Evolutionary conservation across 2,113 vertebrate species (phyloP).

Genomic region (Leptobrachium leishanense): DNA sequence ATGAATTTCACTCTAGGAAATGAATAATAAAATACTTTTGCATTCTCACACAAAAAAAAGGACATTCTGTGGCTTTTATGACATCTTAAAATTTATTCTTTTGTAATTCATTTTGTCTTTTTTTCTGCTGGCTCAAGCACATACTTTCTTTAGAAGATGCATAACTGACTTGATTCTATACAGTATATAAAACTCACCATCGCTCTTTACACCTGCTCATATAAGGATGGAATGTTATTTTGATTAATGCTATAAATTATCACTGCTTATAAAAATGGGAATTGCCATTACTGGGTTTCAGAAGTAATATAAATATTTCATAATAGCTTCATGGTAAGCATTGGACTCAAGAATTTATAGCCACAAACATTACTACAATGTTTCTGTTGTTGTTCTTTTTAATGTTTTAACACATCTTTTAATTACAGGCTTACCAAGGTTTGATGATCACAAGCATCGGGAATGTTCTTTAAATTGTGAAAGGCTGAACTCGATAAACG

Average conservation of each 20-base stretch:
- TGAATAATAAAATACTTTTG: conserved; percentile 27
- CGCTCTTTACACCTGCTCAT: conserved; percentile 22
- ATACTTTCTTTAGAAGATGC: not conserved
- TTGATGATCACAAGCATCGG: no score
- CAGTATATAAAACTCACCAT: conserved; percentile 2
- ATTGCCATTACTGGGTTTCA: conserved; percentile 52
- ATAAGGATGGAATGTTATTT: conserved; percentile 48
- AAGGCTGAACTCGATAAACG: no score
- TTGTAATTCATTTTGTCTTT: not conserved
- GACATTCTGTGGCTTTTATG: conserved; percentile 30
- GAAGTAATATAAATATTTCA: conserved; percentile 53
- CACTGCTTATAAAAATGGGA: conserved; percentile 21
- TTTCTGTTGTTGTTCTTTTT: conserved; percentile 49
- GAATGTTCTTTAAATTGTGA: no score
- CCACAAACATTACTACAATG: conserved; percentile 48
- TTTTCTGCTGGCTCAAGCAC: conserved; percentile 31
- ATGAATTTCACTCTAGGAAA: conserved; percentile 7
- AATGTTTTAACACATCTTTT: conserved; percentile 18
- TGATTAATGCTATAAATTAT: conserved; percentile 54
- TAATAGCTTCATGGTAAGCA: conserved; percentile 42
- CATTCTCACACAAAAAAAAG: conserved; percentile 9
- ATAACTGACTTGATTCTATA: rapidly evolving
- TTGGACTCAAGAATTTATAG: conserved; percentile 45
- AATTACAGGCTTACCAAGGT: no score
- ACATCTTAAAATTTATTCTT: conserved; percentile 30